Evolutionary conservation across 2,113 vertebrate genomes (phyloP).

Genomic region (Ictalurus punctatus): DNA sequence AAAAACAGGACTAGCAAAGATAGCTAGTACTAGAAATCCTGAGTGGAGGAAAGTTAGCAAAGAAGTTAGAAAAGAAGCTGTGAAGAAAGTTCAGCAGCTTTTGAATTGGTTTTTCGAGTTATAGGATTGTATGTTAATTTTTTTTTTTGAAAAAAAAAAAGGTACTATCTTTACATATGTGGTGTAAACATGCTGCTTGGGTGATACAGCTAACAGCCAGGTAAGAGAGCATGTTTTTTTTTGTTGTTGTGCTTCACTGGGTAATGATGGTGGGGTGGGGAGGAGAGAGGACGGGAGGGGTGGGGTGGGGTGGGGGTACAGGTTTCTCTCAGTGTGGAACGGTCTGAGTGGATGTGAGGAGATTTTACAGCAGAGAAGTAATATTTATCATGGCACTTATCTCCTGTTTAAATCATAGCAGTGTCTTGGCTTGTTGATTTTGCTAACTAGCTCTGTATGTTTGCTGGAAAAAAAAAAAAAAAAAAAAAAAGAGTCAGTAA

Average conservation of each 20-base stretch:
- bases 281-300: background rate
- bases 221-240: conserved; percentile 36
- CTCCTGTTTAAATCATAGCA: background rate
- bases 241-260: background rate
- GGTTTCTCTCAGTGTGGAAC: background rate
- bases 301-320: no score
- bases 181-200: background rate
- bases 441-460: background rate
- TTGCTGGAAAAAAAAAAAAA: background rate
- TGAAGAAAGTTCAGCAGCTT: background rate
- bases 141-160: background rate
- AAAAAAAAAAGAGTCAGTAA: background rate
- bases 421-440: background rate
- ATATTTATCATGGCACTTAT: background rate
- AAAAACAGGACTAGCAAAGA: background rate
- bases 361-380: background rate
- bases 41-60: conserved; percentile 2
- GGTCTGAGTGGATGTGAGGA: background rate
- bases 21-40: background rate
- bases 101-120: background rate
- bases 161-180: background rate
- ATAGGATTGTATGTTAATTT: background rate
- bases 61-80: conserved; percentile 3
- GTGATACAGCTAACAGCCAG: conserved; percentile 25
- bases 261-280: background rate